Percentiles rank a stretch among this genome's conserved stretches.
These are phyloP conservation scores for Patella caerulea DNA, from an alignment of 2,888 invertebrate species.

Conservation along the genomic window DNA sequence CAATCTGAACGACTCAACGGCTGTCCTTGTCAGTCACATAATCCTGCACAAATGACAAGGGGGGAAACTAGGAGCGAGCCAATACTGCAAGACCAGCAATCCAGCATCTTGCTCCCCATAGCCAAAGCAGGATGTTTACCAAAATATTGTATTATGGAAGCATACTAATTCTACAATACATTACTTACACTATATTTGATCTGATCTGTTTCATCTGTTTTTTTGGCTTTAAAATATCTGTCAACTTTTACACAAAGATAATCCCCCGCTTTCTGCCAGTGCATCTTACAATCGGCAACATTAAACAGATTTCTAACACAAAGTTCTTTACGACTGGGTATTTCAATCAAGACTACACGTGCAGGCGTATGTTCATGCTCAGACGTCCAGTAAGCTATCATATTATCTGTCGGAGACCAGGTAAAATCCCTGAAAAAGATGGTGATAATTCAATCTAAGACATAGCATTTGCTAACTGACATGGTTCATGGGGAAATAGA, in stretches of 20 bases:
- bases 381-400: conserved; percentile 97
- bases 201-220: conserved; percentile 87
- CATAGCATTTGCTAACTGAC: no score
- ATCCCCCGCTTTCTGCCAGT: conserved; percentile 99
- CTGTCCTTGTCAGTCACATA: no score
- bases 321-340: conserved; percentile 78
- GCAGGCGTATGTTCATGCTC: conserved; percentile 95
- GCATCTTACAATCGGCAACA: conserved; percentile 97
- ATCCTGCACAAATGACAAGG: no score
- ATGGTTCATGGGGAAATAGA: no score
- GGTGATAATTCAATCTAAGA: no score
- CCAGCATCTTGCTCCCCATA: no score
- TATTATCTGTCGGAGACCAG: conserved; percentile 98
- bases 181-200: conserved; percentile 84
- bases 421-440: conserved; percentile 84
- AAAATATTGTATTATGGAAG: background rate
- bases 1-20: no score
- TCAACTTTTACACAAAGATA: conserved; percentile 97
- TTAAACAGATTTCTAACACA: conserved; percentile 97
- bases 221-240: conserved; percentile 89
- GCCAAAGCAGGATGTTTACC: background rate
- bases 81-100: no score
- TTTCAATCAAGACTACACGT: conserved; percentile 90
- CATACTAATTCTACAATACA: background rate
- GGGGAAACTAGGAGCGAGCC: no score